Percentiles rank a stretch among this genome's conserved stretches.
phyloP scores from a whole-genome alignment of 1,140 invertebrate genomes.

The Oryzaephilus surinamensis region DNA sequence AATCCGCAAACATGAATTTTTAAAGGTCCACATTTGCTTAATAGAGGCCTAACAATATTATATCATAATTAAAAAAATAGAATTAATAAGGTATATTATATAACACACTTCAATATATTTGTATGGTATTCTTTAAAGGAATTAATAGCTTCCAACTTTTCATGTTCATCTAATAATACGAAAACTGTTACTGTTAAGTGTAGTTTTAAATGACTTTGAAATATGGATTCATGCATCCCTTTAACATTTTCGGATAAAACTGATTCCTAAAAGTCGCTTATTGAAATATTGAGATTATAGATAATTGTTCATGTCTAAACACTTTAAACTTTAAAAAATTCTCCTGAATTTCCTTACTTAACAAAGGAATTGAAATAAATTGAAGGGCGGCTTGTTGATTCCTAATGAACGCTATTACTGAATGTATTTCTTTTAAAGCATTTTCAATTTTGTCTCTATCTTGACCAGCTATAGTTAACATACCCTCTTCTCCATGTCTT shows the following conservation, averaged over 20 bases:
- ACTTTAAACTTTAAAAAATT: constrained; percentile 52
- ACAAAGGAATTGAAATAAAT: constrained; percentile 68
- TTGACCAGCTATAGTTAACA: constrained; percentile 44
- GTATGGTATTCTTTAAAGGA: constrained; percentile 43
- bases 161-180: constrained; percentile 55
- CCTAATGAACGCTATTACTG: constrained; percentile 52
- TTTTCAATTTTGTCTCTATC: constrained; percentile 45
- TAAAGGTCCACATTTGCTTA: constrained; percentile 20
- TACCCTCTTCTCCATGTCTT: too few species aligned
- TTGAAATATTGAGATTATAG: background rate
- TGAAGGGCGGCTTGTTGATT: constrained; percentile 54
- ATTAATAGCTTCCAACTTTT: constrained; percentile 43
- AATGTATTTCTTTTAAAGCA: constrained; percentile 54
- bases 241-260: constrained; percentile 37
- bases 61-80: constrained; percentile 2
- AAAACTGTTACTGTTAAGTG: constrained; percentile 67
- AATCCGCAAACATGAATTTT: constrained; percentile 39
- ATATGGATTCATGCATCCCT: constrained; percentile 55
- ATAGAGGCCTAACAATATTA: constrained; percentile 13
- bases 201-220: constrained; percentile 57
- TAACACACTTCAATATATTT: constrained; percentile 44
- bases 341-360: constrained; percentile 41
- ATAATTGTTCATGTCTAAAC: constrained; percentile 7
- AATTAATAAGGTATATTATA: background rate
- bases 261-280: constrained; percentile 23